These are phyloP conservation scores for Acyrthosiphon pisum DNA, from an alignment of 1,140 invertebrate species.

Conservation along the genomic window DNA sequence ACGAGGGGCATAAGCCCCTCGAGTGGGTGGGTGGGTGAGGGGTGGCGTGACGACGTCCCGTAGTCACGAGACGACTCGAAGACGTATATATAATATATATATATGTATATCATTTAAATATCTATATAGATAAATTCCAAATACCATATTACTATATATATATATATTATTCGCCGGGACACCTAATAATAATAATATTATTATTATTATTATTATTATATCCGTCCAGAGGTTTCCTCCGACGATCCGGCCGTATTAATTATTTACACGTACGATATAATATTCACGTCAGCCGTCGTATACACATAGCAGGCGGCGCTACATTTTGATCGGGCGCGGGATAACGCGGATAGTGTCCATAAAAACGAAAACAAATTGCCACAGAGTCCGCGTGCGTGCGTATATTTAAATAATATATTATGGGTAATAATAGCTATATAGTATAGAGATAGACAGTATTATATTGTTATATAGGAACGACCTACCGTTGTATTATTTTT, in stretches of 20 bases:
- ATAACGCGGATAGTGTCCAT: background rate
- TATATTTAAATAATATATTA: background rate
- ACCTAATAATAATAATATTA: background rate
- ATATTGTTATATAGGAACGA: background rate
- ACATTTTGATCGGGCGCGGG: background rate
- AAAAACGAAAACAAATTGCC: conserved; percentile 54
- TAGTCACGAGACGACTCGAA: background rate
- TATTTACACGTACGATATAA: background rate
- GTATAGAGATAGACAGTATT: background rate
- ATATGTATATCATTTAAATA: no score
- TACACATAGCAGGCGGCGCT: background rate
- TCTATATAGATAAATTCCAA: no score
- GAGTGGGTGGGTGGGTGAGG: no score
- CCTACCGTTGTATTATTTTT: background rate
- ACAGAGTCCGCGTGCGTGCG: background rate
- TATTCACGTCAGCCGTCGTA: background rate
- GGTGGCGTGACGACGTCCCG: conserved; percentile 25
- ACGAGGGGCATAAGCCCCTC: background rate
- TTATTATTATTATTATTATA: background rate
- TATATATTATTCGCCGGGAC: background rate
- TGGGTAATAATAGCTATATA: background rate
- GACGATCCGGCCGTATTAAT: background rate
- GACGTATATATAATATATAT: background rate
- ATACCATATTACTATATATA: background rate
- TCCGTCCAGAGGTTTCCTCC: background rate